Evolutionary conservation across 2,797 vertebrate genomes (phyloP).

Genomic region (Gambusia yucatana): DNA sequence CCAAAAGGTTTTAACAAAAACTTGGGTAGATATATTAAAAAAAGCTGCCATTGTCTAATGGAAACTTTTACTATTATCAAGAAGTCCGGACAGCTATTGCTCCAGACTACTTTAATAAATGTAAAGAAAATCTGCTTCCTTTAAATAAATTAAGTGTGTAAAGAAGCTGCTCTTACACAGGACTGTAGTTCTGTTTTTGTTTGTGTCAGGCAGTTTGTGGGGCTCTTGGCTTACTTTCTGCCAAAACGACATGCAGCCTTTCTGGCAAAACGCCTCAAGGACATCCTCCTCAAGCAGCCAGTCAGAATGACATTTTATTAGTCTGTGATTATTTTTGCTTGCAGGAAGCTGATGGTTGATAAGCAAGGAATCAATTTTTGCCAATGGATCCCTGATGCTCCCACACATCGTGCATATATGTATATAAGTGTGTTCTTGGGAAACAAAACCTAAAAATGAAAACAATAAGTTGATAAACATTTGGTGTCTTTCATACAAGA

Average conservation of each 20-base stretch:
- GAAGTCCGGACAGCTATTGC: neutral
- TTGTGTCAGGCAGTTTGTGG: neutral
- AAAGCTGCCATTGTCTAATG: neutral
- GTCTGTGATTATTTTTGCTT: neutral
- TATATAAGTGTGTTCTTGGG: constrained; percentile 15
- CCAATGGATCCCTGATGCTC: constrained; percentile 1
- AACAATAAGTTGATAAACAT: constrained; percentile 1
- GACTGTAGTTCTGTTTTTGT: neutral
- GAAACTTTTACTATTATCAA: neutral
- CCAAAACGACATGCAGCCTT: neutral
- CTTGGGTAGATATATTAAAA: neutral
- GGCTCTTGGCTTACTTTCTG: neutral
- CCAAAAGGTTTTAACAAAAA: neutral
- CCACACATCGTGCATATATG: constrained; percentile 1
- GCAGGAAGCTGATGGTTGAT: neutral
- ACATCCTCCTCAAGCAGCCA: no score
- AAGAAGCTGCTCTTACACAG: neutral
- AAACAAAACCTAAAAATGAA: constrained; percentile 18
- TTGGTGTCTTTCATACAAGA: neutral
- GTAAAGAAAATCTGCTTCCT: neutral
- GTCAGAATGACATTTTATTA: neutral
- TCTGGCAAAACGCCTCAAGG: neutral
- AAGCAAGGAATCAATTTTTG: neutral
- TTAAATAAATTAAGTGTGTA: neutral
- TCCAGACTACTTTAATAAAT: neutral